Conservation (phyloP, 1,140 invertebrate genomes). For the Cotesia typhae region DNA sequence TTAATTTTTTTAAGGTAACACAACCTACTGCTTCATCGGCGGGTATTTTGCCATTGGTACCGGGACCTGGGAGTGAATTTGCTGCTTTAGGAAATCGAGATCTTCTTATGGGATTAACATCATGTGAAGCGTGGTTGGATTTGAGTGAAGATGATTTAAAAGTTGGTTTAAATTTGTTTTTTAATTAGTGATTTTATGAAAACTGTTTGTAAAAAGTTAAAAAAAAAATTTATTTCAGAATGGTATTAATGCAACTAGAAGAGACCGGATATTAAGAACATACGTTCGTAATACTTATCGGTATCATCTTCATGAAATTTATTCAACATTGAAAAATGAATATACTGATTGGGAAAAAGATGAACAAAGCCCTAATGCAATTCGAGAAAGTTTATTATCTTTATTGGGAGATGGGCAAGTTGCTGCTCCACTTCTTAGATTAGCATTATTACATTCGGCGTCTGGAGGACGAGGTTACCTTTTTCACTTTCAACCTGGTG, state of each 20-base stretch:
- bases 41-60: slow-evolving; percentile 60
- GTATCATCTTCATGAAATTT: slow-evolving; percentile 90
- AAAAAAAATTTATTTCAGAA: slow-evolving; percentile 69
- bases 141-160: slow-evolving; percentile 59
- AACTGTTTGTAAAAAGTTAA: no score
- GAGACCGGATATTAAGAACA: slow-evolving; percentile 85
- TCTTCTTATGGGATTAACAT: slow-evolving; percentile 79
- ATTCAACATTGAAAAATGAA: slow-evolving; percentile 89
- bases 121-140: slow-evolving; percentile 64
- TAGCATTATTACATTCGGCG: slow-evolving; percentile 82
- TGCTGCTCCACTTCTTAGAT: slow-evolving; percentile 80
- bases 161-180: slow-evolving; percentile 44
- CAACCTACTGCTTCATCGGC: slow-evolving; percentile 62
- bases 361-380: slow-evolving; percentile 76
- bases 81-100: slow-evolving; percentile 85
- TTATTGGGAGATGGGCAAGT: slow-evolving; percentile 88
- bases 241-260: slow-evolving; percentile 84
- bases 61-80: slow-evolving; percentile 74
- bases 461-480: slow-evolving; percentile 83
- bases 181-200: background rate
- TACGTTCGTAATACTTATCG: slow-evolving; percentile 89
- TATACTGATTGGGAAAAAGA: slow-evolving; percentile 92
- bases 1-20: slow-evolving; percentile 17
- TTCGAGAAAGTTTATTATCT: slow-evolving; percentile 63
- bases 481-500: slow-evolving; percentile 86